Evolutionary conservation across 2,797 vertebrate species (phyloP).

Genomic region (Botia kubotai): DNA sequence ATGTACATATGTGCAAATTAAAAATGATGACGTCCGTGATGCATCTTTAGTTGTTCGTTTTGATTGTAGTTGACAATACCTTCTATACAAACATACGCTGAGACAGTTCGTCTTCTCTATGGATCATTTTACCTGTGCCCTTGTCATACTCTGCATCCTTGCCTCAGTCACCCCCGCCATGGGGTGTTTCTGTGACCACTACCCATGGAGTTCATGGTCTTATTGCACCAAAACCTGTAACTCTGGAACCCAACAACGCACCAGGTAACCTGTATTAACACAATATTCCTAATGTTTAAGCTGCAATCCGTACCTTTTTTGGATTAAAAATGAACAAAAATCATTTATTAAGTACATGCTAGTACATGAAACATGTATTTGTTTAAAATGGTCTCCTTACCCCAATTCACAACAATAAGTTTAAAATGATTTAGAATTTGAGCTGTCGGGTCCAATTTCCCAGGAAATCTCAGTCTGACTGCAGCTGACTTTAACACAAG

Average conservation of each 20-base stretch:
- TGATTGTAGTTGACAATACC: not conserved
- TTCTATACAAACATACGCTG: not conserved
- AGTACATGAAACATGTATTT: too few relatives aligned
- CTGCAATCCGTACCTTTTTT: too few relatives aligned
- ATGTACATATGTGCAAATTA: not conserved
- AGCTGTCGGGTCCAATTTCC: too few relatives aligned
- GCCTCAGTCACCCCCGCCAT: conserved; percentile 62
- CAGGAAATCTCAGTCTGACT: too few relatives aligned
- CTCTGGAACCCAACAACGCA: conserved; percentile 81
- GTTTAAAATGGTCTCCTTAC: too few relatives aligned
- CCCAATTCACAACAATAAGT: too few relatives aligned
- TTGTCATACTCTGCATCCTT: conserved; percentile 72
- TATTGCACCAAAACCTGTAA: conserved; percentile 87
- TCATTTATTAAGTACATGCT: too few relatives aligned
- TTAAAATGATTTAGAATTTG: too few relatives aligned
- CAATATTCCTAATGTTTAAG: not conserved
- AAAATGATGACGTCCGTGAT: not conserved
- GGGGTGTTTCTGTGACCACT: conserved; percentile 88
- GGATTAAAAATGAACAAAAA: too few relatives aligned
- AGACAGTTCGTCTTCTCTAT: conserved; percentile 51
- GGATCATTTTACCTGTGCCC: conserved; percentile 50
- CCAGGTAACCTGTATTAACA: conserved; percentile 41
- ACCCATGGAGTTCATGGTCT: conserved; percentile 86
- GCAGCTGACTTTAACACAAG: too few relatives aligned
- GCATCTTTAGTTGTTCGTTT: not conserved